These are phyloP conservation scores for Teleogryllus occipitalis DNA, from an alignment of 1,140 invertebrate species.

Conservation along the genomic window DNA sequence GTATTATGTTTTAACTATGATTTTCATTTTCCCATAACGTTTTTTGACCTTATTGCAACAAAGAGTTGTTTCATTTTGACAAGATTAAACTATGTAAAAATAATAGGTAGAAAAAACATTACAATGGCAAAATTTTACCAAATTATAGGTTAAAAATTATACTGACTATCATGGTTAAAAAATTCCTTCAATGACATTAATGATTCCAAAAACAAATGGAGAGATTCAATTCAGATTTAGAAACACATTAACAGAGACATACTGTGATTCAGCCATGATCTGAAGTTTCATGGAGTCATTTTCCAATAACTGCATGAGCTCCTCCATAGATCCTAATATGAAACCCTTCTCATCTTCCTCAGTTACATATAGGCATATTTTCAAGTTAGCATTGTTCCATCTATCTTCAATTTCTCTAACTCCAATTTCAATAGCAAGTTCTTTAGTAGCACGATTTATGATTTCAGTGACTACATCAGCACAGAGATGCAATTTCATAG, in stretches of 20 bases:
- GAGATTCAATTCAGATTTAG: too few relatives aligned
- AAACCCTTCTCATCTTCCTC: constrained; percentile 52
- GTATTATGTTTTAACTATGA: too few relatives aligned
- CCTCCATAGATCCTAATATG: constrained; percentile 71
- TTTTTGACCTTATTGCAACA: too few relatives aligned
- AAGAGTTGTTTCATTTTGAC: too few relatives aligned
- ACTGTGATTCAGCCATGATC: constrained; percentile 82
- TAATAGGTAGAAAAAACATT: too few relatives aligned
- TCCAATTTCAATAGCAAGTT: constrained; percentile 76
- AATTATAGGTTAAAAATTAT: too few relatives aligned
- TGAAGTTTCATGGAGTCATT: constrained; percentile 84
- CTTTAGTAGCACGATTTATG: constrained; percentile 78
- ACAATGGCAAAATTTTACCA: too few relatives aligned
- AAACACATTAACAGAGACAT: constrained; percentile 25
- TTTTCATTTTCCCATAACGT: too few relatives aligned
- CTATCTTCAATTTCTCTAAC: constrained; percentile 66
- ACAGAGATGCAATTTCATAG: constrained; percentile 79
- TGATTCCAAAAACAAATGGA: too few relatives aligned
- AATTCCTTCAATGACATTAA: too few relatives aligned
- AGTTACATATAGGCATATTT: constrained; percentile 54
- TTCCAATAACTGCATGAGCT: constrained; percentile 70
- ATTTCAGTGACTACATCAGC: constrained; percentile 76
- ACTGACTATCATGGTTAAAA: too few relatives aligned
- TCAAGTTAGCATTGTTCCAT: constrained; percentile 69
- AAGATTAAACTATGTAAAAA: too few relatives aligned